A percentile compares a stretch with the other conserved stretches of the same genome.
Evolutionary conservation across 2,113 vertebrate genomes (phyloP).

Genomic region (Pomatostomus ruficeps): DNA sequence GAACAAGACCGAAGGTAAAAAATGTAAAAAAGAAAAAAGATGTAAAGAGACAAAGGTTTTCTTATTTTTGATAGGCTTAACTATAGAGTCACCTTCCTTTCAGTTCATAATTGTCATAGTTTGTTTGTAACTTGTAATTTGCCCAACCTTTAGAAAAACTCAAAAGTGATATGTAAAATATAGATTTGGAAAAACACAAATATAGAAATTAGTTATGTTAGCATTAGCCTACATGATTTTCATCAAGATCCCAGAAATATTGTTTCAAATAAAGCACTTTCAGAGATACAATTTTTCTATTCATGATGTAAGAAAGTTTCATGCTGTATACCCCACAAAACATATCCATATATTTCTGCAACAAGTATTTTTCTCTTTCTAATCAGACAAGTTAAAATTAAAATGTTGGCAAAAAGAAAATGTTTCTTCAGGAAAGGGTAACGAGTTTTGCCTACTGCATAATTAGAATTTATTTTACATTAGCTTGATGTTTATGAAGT

Average conservation of each 20-base stretch:
- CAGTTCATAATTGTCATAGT: background rate
- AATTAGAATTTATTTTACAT: background rate
- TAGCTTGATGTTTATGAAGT: background rate
- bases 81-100: background rate
- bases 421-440: background rate
- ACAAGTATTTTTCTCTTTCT: background rate
- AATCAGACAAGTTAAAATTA: background rate
- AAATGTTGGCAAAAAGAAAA: background rate
- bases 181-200: background rate
- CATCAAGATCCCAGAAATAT: background rate
- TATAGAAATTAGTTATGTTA: background rate
- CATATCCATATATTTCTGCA: background rate
- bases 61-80: background rate
- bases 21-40: background rate
- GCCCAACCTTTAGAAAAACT: too few relatives aligned
- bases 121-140: background rate
- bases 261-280: background rate
- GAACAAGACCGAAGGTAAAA: background rate
- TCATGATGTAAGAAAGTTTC: background rate
- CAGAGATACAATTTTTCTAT: background rate
- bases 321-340: background rate
- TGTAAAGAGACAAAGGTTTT: background rate
- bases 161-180: background rate
- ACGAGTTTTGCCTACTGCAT: background rate
- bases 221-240: background rate